Evolutionary conservation across 2,888 invertebrate species (phyloP), one percentile per base, ranked within the genome.

Genomic region (Argyresthia goedartella): DNA sequence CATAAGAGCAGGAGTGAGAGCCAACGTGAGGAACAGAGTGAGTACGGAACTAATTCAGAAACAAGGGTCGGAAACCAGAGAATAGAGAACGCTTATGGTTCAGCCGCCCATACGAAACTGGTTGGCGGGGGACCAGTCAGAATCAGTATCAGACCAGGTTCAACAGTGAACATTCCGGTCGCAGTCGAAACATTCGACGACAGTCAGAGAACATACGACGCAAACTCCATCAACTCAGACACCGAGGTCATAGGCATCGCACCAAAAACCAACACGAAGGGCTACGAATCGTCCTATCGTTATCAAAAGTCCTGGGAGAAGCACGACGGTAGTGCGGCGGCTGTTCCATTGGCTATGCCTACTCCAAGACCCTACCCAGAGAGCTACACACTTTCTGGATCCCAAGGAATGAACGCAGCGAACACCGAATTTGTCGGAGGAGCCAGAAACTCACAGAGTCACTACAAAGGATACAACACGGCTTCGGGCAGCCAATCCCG

Each of bases 291-390:
- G 9, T 73, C 81, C 14, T 85, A 82, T 56, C 78, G 68, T 52
- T 86, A 86, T 54, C 71, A 63, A 42, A 87, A 86, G 58, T 65
- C 80, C 69, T 86, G 85, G 86, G 85, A 87, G 63, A 82, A 79
- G 58, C 82, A 81, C 55, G 25, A 25, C 25, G 25, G 25, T 25
- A 25, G 25, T 25, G 25, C 25, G 25, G 25, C 6, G 6, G 57
- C 59, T 33, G 54, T 61, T 25, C 57, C 67, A 50, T 49, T 65
- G 42, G 53, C 63, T 50, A 56, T 67, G 39, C 69, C 76, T 13
- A 74, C 73, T 6, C 62, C 60, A 52, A 73, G 61, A 42, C 69
- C 76, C 8, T 66, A 69, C 49, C 62, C 73, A 10, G 59, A 56
- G 55, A 79, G 74, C 59, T 76, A 84, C 57, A 11, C n/a, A n/a